Evolutionary conservation across 2,888 invertebrate genomes (phyloP), one percentile per base, ranked within the genome.

Genomic region (Zeuzera pyrina): DNA sequence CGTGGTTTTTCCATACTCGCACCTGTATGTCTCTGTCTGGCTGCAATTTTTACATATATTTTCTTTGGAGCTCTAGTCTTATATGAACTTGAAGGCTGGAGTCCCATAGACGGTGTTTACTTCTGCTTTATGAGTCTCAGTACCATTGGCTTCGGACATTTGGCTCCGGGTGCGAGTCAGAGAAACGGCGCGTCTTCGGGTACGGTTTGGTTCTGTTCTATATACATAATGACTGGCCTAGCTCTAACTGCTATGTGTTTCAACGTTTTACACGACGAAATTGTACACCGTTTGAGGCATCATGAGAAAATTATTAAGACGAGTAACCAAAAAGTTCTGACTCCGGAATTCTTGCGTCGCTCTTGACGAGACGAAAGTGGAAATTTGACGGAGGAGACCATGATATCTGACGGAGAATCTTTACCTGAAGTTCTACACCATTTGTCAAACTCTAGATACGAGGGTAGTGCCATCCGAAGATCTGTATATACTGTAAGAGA

Each of bases 101-200:
- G 91, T 49, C 88, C 94, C 29, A 85, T 98, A 38, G 96, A 97
- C 59, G 94, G 94, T 33, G 89, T 95, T 52, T 97, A 94, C 73
- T 97, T 97, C 73, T 97, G 96, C 74, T 97, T 97, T 73, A 96
- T 97, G 91, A 94, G 95, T 58, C 86, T 97, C 50, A 95, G 93
- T 52, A 95, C 95, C 11, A 95, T 94, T 55, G 96, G 96, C 7
- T 95, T 95, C 54, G 94, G 94, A 13, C 93, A 94, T 61, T 86
- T 94, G 74, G 88, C 93, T 31, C 93, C 94, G 6, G 93, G 93
- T 2, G 77, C 81, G 2, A 79, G 83, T 2, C 81, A 81, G 34
- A 81, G 67, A 39, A 81, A 79, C 33, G 72, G 76, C 2, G 83
- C 84, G 0, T 81, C 84, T 0, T 78, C 85, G 34, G 88, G 89